These are phyloP conservation scores for Galagoides demidoff DNA, from an alignment of 2,797 vertebrate genomes.

Conservation along the genomic window DNA sequence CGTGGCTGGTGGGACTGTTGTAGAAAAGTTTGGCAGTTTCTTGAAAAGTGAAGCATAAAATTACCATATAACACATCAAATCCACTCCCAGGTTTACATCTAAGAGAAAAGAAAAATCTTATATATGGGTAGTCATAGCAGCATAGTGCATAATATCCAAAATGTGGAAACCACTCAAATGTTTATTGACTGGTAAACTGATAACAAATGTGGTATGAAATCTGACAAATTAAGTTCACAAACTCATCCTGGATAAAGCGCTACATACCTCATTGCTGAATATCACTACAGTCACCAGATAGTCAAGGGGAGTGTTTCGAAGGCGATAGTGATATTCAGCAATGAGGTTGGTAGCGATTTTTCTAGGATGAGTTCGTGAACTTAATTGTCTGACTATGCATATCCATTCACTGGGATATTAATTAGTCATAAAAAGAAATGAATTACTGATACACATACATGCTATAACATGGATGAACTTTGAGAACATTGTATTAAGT, in stretches of 20 bases:
- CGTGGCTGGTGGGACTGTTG: background rate
- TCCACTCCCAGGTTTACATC: background rate
- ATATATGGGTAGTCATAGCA: background rate
- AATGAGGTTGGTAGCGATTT: too few species aligned
- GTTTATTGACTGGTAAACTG: background rate
- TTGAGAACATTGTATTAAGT: background rate
- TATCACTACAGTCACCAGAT: too few species aligned
- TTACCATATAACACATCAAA: background rate
- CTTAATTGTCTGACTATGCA: too few species aligned
- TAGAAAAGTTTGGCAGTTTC: background rate
- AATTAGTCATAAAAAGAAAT: background rate
- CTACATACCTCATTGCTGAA: too few species aligned
- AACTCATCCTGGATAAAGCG: too few species aligned
- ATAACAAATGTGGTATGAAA: background rate
- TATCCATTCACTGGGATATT: background rate
- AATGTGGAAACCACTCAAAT: background rate
- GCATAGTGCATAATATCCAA: background rate
- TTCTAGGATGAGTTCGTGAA: too few species aligned
- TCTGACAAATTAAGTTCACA: too few species aligned
- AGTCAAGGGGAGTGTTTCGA: too few species aligned
- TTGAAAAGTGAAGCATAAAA: slow-evolving; percentile 26
- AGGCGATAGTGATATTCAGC: too few species aligned
- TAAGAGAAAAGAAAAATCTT: slow-evolving; percentile 7
- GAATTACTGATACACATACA: background rate
- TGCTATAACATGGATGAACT: background rate